Conservation (phyloP, 2,888 invertebrate genomes). For the Nematopogon swammerdamellus region DNA sequence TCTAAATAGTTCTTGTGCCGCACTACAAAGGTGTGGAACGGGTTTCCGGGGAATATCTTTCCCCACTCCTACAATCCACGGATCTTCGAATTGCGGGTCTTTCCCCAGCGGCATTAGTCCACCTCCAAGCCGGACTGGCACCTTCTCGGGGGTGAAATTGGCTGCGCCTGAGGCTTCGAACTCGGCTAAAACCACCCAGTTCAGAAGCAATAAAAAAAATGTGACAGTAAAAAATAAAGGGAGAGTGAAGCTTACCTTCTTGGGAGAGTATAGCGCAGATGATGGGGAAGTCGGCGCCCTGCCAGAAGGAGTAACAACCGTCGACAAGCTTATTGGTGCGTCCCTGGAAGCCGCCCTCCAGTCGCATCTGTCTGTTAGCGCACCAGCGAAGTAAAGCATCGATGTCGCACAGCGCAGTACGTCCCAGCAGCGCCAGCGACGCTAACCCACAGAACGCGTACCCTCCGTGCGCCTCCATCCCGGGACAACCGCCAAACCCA, state of each 20-base stretch:
- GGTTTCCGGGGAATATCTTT: no score
- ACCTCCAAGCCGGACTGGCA: no score
- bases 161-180: no score
- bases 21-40: no score
- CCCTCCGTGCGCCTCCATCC: constrained; percentile 99
- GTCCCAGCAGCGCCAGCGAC: constrained; percentile 77
- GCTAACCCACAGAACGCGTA: constrained; percentile 98
- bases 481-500: constrained; percentile 86
- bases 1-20: no score
- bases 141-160: no score
- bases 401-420: constrained; percentile 70
- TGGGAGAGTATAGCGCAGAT: constrained; percentile 70
- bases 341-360: constrained; percentile 97
- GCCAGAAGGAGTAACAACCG: constrained; percentile 99
- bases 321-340: constrained; percentile 98
- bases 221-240: no score
- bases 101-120: no score
- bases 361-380: constrained; percentile 85
- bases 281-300: constrained; percentile 88
- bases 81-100: no score
- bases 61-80: no score
- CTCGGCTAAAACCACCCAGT: no score
- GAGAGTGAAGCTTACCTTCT: constrained; percentile 26
- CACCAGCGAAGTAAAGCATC: constrained; percentile 82
- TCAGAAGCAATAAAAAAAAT: no score